Evolutionary conservation across 2,797 vertebrate genomes (phyloP), one percentile per base, ranked within the genome.

Genomic region (Rhynchonycteris naso): DNA sequence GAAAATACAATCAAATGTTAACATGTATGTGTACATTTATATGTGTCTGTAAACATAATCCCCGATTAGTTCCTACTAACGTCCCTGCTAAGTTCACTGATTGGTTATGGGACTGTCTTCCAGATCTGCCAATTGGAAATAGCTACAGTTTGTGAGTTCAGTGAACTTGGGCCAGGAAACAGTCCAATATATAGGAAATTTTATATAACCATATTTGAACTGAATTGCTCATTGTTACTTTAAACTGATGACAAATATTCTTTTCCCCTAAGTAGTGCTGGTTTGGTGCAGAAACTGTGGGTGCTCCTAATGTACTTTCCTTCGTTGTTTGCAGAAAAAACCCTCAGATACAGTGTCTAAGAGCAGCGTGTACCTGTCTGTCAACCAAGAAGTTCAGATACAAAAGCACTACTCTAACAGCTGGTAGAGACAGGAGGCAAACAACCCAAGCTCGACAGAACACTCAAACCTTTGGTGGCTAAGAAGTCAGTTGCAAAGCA

Each of bases 321-420:
- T 98, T 98, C 97, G 93, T 56, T 56, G 97, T 97, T 97, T 96
- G 7, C n/a, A 65, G 52, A 96, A 98, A 97, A 97, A 97, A 97
- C 92, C 54, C 97, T 69, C 97, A 98, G 98, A 98, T 97, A 98
- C 96, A 97, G 38, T 79, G 47, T 72, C 47, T 96, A 98, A 98
- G 98, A 97, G 98, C 98, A 99, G 98, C 98, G 92, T 98, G 98
- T 98, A 99, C 98, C 98, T 98, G 98, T 99, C 99, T 99, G 98
- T 99, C 99, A 99, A 98, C 99, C 95, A 97, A 97, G 95, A 97
- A 98, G 98, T 98, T 98, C 98, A 98, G 98, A 98, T 98, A 87
- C 98, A 94, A 98, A 98, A 98, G 98, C 98, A 98, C 98, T 97
- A 98, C 98, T 95, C 78, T 98, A 98, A 98, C 99, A 99, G 99